phyloP scores from a whole-genome alignment of 2,113 vertebrate species.

The Agapornis roseicollis region DNA sequence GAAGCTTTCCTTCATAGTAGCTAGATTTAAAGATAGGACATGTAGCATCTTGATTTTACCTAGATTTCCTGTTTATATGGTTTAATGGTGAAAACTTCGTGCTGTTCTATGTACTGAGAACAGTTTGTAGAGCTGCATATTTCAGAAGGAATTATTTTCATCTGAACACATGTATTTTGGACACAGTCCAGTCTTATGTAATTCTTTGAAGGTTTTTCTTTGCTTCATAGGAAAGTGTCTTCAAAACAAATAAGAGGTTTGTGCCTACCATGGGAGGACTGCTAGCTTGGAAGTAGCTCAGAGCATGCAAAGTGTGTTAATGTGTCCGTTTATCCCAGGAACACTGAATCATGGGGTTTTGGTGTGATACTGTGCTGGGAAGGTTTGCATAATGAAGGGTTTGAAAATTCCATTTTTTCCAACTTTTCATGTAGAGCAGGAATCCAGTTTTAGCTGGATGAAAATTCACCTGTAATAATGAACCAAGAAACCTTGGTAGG shows the following conservation, averaged over 20 bases:
- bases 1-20: background rate
- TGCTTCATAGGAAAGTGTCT: background rate
- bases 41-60: background rate
- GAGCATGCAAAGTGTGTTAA: background rate
- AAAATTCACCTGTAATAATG: background rate
- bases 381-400: background rate
- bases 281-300: background rate
- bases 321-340: background rate
- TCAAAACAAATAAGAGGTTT: background rate
- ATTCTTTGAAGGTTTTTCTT: background rate
- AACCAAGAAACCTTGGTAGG: background rate
- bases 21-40: background rate
- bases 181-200: background rate
- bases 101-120: background rate
- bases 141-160: background rate
- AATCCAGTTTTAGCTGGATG: background rate
- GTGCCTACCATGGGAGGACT: background rate
- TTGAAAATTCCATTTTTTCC: background rate
- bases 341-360: background rate
- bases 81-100: background rate
- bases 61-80: background rate
- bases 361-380: background rate
- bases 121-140: background rate
- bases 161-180: background rate
- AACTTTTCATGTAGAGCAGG: background rate